Conservation (phyloP, 2,113 vertebrate genomes). For the Cyanoramphus novaezelandiae region DNA sequence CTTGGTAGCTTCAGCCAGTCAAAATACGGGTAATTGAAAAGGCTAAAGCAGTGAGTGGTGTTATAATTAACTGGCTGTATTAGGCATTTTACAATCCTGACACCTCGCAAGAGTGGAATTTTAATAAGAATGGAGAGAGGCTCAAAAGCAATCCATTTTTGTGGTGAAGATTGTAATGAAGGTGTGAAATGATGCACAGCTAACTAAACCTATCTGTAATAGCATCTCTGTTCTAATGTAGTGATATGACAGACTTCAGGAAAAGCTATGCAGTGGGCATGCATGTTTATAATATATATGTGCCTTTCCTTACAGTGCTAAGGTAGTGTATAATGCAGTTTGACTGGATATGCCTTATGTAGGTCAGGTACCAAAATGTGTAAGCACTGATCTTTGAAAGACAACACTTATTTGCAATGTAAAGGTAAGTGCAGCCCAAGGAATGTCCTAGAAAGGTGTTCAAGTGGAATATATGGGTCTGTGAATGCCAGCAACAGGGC, state of each 20-base stretch:
- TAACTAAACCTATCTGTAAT: conserved; percentile 37
- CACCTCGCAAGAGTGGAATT: conserved; percentile 56
- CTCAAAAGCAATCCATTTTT: conserved; percentile 67
- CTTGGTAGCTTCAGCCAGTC: background rate
- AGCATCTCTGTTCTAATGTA: conserved; percentile 30
- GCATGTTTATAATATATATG: background rate
- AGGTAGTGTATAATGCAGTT: background rate
- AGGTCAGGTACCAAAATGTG: background rate
- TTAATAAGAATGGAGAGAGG: conserved; percentile 63
- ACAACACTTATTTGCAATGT: background rate
- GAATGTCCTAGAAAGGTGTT: fast-evolving
- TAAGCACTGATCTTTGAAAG: background rate
- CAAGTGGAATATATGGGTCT: background rate
- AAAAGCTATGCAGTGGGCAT: background rate
- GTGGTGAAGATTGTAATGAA: conserved; percentile 53
- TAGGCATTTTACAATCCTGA: conserved; percentile 66
- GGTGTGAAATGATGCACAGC: conserved; percentile 59
- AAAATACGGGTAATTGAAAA: conserved; percentile 31
- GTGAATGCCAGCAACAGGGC: fast-evolving
- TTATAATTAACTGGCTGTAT: conserved; percentile 69
- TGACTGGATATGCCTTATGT: background rate
- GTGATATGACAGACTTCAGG: conserved; percentile 1
- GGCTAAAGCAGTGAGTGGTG: conserved; percentile 28
- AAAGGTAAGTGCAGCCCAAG: background rate
- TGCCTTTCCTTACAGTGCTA: background rate